These are phyloP conservation scores for Phortica okadai DNA, from an alignment of 2,888 invertebrate genomes.

Conservation along the genomic window DNA sequence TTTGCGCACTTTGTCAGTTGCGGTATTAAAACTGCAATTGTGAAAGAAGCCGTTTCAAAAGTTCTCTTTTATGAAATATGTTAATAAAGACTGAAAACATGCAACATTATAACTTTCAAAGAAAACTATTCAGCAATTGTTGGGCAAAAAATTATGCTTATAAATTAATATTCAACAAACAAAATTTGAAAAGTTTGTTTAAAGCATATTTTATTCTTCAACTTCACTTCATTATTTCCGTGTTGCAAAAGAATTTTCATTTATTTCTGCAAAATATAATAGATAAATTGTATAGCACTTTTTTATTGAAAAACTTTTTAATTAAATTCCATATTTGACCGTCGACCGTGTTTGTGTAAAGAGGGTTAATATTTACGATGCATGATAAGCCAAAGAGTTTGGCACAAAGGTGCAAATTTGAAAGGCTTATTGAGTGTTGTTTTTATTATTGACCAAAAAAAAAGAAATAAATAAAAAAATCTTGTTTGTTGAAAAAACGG, in stretches of 20 bases:
- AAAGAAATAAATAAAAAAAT: background rate
- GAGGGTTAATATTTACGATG: background rate
- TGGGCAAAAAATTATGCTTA: background rate
- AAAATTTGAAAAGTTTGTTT: background rate
- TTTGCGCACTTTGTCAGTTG: too few relatives aligned
- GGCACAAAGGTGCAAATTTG: background rate
- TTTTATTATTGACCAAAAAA: background rate
- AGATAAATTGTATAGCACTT: background rate
- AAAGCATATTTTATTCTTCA: background rate
- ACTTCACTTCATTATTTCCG: background rate
- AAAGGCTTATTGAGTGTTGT: background rate
- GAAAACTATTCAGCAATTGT: background rate
- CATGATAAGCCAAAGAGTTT: background rate
- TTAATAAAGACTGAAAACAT: background rate
- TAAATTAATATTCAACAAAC: background rate
- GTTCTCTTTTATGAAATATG: too few relatives aligned
- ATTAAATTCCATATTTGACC: constrained; percentile 9
- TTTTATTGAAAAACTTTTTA: constrained; percentile 4
- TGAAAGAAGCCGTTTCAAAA: too few relatives aligned
- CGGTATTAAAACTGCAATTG: too few relatives aligned
- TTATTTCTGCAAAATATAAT: background rate
- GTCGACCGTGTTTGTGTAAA: too few relatives aligned
- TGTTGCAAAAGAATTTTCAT: background rate
- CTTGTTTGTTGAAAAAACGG: background rate
- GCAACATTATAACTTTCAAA: background rate